Evolutionary conservation across 2,797 vertebrate genomes (phyloP).

Genomic region (Chelidonichthys spinosus): DNA sequence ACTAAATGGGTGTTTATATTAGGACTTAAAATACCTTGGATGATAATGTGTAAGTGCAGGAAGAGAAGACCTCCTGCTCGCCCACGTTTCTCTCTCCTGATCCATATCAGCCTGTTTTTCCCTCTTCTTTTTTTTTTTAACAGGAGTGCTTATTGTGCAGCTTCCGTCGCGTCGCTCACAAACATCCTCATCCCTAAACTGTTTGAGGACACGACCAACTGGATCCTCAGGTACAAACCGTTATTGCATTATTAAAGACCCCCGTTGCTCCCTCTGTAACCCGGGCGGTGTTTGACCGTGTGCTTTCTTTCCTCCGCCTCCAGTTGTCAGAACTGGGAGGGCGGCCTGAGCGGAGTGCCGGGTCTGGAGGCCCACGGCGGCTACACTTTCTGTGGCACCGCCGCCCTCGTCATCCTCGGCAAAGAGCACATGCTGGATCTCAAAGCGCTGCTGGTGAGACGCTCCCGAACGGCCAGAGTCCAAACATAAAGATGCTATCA

Average conservation of each 20-base stretch:
- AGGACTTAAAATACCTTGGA: constrained; percentile 17
- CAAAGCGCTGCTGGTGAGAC: constrained; percentile 91
- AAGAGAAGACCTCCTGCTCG: constrained; percentile 24
- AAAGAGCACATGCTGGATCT: constrained; percentile 93
- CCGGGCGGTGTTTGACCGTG: not conserved
- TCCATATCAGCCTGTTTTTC: constrained; percentile 3
- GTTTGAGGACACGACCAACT: constrained; percentile 91
- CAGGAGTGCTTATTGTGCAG: constrained; percentile 95
- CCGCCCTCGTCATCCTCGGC: constrained; percentile 93
- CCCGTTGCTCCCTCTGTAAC: not conserved
- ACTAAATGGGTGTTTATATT: constrained; percentile 26
- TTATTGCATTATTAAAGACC: not conserved
- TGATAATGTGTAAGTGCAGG: constrained; percentile 6
- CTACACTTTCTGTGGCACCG: constrained; percentile 96
- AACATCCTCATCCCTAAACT: constrained; percentile 89
- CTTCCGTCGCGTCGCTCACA: constrained; percentile 92
- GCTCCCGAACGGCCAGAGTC: not conserved
- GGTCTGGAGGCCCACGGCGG: constrained; percentile 96
- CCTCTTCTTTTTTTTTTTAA: not conserved
- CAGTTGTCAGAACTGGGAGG: constrained; percentile 99
- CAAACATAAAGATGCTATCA: constrained; percentile 11
- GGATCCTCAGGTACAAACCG: constrained; percentile 87
- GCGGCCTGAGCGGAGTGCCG: constrained; percentile 93
- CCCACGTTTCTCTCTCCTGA: constrained; percentile 1
- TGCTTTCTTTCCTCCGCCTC: not conserved